Evolutionary conservation across 2,888 invertebrate genomes (phyloP).

Genomic region (Flabesymbios commensalis): DNA sequence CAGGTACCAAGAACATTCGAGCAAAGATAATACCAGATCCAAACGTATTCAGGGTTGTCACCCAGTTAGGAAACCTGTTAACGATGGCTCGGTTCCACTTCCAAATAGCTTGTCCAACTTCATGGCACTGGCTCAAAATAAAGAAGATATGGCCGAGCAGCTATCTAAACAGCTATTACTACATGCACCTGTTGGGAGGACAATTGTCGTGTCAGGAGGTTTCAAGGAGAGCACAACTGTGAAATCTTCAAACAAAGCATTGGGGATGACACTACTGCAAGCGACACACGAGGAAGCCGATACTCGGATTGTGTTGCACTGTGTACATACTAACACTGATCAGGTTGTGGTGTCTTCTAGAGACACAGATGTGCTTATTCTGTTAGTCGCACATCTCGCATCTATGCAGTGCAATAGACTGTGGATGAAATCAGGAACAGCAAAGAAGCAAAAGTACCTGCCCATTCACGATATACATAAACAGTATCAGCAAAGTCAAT

Average conservation of each 20-base stretch:
- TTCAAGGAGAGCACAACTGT: slow-evolving; percentile 10
- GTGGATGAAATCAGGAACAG: slow-evolving; percentile 1
- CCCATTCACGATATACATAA: slow-evolving; percentile 1
- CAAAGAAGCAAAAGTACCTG: neutral
- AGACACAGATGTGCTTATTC: slow-evolving; percentile 6
- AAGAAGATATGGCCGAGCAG: neutral
- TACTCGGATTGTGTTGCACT: slow-evolving; percentile 1
- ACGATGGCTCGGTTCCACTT: neutral
- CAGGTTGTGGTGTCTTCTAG: neutral
- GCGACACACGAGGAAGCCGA: slow-evolving; percentile 7
- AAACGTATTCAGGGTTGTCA: neutral
- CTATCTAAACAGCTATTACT: neutral
- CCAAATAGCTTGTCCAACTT: neutral
- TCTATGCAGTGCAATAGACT: neutral
- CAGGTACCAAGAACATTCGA: neutral
- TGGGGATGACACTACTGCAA: neutral
- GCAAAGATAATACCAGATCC: neutral
- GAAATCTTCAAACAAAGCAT: slow-evolving; percentile 7
- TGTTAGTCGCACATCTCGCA: neutral
- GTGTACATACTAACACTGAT: neutral
- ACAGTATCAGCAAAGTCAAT: neutral
- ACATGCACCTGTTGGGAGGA: slow-evolving; percentile 1
- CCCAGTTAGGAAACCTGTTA: neutral
- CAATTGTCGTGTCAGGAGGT: slow-evolving; percentile 13
- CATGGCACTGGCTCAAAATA: neutral